Evolutionary conservation across 2,888 invertebrate species (phyloP), one percentile per base, ranked within the genome.

Genomic region (Ennomos erosarius): DNA sequence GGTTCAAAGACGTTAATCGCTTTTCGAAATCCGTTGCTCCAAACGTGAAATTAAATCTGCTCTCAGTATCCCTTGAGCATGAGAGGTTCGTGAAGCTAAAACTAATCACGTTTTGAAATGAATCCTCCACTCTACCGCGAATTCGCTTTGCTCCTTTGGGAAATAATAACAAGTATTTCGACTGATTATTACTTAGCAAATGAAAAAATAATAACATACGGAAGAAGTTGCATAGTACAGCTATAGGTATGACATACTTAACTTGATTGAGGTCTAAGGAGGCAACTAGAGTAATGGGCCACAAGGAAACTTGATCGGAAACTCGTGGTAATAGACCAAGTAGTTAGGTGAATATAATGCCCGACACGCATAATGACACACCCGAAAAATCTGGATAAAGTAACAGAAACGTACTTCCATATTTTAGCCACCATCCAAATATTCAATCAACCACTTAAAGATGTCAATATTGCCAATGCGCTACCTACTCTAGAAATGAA

Each of bases 61-160:
- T 68, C 54, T 58, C 62, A 47, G 62, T 66, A 64, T 63, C 44
- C 9, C 26, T 10, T n/a, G 33, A n/a, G 16, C 26, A 26, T 26
- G 60, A 65, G 63, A 54, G 55, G 54, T 60, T 46, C 13, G 9
- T 59, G 60, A 62, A 68, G 64, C 65, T 64, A 63, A 65, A 65
- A 64, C 64, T 59, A 65, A 64, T 63, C 55, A 58, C 53, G 53
- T 67, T 62, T 57, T 61, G 48, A 55, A 64, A 68, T 59, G 53
- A 59, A 64, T 61, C 59, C 57, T 65, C 56, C 59, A 49, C 57
- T 61, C 55, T 36, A 58, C 45, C 44, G 45, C 61, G 54, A 59
- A 55, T 68, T 58, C 56, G 59, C 58, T 58, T 48, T 40, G 56
- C 59, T 65, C 56, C 59, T 55, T 51, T 54, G 51, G 57, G 43